Conservation (phyloP, 2,797 vertebrate species). For the Tragopan temminckii region DNA sequence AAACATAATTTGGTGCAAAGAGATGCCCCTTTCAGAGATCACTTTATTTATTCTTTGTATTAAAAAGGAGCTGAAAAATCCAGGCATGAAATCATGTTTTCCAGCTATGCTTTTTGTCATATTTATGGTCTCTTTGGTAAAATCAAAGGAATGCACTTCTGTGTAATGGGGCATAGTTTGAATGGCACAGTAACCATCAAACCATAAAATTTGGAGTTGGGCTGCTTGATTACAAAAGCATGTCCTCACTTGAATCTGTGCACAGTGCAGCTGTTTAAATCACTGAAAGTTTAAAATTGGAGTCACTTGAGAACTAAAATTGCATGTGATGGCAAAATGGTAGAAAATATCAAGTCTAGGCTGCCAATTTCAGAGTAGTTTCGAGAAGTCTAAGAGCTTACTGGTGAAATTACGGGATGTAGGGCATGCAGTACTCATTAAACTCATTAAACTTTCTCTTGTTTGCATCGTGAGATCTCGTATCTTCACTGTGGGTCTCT, state of each 20-base stretch:
- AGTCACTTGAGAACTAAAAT: slow-evolving; percentile 40
- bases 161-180: slow-evolving; percentile 52
- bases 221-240: slow-evolving; percentile 63
- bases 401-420: slow-evolving; percentile 4
- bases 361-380: slow-evolving; percentile 51
- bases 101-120: slow-evolving; percentile 45
- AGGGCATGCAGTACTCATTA: background rate
- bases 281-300: slow-evolving; percentile 44
- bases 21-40: slow-evolving; percentile 17
- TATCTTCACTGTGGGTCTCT: background rate
- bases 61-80: slow-evolving; percentile 51
- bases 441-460: slow-evolving; percentile 30
- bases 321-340: slow-evolving; percentile 36
- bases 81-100: slow-evolving; percentile 65
- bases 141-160: slow-evolving; percentile 67
- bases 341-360: slow-evolving; percentile 41
- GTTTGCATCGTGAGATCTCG: background rate
- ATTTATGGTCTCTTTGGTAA: slow-evolving; percentile 64
- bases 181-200: slow-evolving; percentile 40
- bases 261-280: slow-evolving; percentile 64
- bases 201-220: slow-evolving; percentile 27
- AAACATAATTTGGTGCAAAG: slow-evolving; percentile 16
- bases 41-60: slow-evolving; percentile 33
- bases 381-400: slow-evolving; percentile 17
- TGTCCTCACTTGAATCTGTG: background rate